Evolutionary conservation across 2,888 invertebrate genomes (phyloP).

Genomic region (Oscheius onirici): DNA sequence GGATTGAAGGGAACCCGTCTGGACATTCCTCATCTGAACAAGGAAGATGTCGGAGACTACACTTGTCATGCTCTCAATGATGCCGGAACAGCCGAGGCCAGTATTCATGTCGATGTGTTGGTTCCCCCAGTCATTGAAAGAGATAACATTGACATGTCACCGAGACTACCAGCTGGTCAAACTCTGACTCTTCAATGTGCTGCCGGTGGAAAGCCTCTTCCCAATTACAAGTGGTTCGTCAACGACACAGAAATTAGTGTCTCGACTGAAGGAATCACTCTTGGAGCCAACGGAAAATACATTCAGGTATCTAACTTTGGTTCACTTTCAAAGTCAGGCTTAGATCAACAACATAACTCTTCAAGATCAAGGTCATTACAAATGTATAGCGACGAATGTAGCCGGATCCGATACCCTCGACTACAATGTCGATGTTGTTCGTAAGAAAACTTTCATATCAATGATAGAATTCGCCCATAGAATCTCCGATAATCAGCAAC

Average conservation of each 20-base stretch:
- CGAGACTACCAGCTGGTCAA: conserved; percentile 75
- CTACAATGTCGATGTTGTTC: conserved; percentile 67
- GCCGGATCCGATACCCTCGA: conserved; percentile 72
- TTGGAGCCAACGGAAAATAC: conserved; percentile 50
- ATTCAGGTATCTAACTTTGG: conserved; percentile 54
- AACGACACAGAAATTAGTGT: conserved; percentile 38
- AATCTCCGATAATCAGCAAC: conserved; percentile 63
- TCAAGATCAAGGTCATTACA: conserved; percentile 72
- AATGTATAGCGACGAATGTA: conserved; percentile 72
- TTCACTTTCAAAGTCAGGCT: conserved; percentile 12
- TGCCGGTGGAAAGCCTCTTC: conserved; percentile 75
- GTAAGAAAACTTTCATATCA: too few species aligned
- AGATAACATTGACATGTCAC: conserved; percentile 66
- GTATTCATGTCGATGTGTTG: conserved; percentile 76
- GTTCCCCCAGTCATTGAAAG: conserved; percentile 73
- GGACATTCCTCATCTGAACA: conserved; percentile 66
- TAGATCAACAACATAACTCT: conserved; percentile 65
- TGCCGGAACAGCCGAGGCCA: conserved; percentile 75
- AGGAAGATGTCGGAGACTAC: conserved; percentile 77
- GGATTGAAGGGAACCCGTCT: conserved; percentile 60
- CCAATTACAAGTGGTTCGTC: conserved; percentile 75
- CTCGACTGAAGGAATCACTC: conserved; percentile 40
- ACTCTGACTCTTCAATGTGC: conserved; percentile 76
- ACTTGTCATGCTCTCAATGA: conserved; percentile 76
- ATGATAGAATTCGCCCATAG: conserved; percentile 48